Evolutionary conservation across 53 echinoderm and acorn worm genomes (phyloP).

Genomic region (Echinarachnius parma): DNA sequence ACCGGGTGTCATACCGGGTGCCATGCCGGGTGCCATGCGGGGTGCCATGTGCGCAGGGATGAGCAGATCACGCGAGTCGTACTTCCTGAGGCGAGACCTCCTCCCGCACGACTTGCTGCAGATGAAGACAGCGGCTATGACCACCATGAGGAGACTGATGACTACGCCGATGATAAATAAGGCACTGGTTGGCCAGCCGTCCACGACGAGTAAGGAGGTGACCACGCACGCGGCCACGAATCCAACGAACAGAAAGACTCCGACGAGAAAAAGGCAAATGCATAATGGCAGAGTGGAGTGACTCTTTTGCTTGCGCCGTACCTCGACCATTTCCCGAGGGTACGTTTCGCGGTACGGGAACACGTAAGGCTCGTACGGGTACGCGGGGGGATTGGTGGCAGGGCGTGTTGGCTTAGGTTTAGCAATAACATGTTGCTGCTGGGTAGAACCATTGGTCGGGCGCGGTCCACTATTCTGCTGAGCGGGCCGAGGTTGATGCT

Average conservation of each 20-base stretch:
- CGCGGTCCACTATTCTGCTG: not conserved
- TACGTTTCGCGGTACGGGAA: not conserved
- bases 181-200: conserved; percentile 17
- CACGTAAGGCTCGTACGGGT: not conserved
- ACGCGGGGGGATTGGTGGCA: not conserved
- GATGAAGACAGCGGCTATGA: not conserved
- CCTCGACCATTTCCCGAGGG: not conserved
- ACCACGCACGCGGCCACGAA: conserved; percentile 5
- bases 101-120: conserved; percentile 3
- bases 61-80: too few species aligned
- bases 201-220: not conserved
- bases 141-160: conserved; percentile 2
- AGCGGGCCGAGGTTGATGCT: not conserved
- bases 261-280: not conserved
- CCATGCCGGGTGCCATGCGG: too few species aligned
- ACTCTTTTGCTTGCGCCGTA: not conserved
- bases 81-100: too few species aligned
- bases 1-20: too few species aligned
- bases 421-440: not conserved
- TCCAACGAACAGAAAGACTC: not conserved
- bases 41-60: too few species aligned
- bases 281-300: not conserved
- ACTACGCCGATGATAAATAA: conserved; percentile 18
- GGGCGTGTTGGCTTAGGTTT: not conserved
- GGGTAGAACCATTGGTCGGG: not conserved